Percentiles rank a stretch among this genome's conserved stretches.
phyloP scores from a whole-genome alignment of 2,797 vertebrate species.

The Mormyrops attenuatus region DNA sequence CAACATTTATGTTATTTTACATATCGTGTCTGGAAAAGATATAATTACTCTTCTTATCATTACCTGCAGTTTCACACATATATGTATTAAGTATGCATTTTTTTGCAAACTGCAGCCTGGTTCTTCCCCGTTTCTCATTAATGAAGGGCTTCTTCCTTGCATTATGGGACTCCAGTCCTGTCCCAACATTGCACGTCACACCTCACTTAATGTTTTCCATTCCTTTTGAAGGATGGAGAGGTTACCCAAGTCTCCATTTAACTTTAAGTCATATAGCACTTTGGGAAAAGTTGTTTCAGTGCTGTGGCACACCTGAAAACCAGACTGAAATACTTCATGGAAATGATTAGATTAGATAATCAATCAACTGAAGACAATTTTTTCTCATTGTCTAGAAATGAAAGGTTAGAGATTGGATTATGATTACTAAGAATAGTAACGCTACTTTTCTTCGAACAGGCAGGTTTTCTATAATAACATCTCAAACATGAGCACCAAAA shows the following conservation, averaged over 20 bases:
- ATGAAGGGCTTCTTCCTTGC: background rate
- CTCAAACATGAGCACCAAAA: background rate
- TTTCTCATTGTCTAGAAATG: background rate
- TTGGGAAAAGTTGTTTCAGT: background rate
- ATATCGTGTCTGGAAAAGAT: background rate
- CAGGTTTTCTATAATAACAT: background rate
- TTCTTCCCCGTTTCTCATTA: background rate
- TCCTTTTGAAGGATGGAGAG: background rate
- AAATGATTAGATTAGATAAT: background rate
- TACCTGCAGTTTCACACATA: background rate
- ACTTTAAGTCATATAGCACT: background rate
- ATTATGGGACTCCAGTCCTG: background rate
- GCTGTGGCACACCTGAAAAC: background rate
- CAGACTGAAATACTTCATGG: background rate
- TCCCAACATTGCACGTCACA: background rate
- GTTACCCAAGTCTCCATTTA: background rate
- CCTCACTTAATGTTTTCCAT: background rate
- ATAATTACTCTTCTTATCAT: background rate
- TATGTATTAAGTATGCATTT: background rate
- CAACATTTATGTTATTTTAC: background rate
- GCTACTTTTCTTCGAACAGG: background rate
- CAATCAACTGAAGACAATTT: background rate
- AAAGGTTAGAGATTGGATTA: background rate
- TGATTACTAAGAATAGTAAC: background rate
- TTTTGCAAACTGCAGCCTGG: background rate